phyloP scores from a whole-genome alignment of 1,140 invertebrate genomes.

The Physella acuta region DNA sequence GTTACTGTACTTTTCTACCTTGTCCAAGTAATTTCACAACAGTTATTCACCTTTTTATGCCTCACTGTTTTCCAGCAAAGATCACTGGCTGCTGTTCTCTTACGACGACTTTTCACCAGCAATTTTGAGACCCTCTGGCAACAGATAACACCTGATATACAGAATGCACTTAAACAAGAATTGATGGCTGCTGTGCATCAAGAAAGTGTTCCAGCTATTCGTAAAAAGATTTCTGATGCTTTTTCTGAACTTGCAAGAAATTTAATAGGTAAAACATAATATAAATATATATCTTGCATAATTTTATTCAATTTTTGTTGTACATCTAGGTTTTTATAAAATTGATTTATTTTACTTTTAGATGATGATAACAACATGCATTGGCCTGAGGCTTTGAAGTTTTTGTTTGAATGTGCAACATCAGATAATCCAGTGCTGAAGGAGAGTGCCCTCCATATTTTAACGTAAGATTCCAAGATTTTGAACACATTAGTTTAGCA shows the following conservation, averaged over 20 bases:
- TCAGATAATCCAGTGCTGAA: conserved; percentile 79
- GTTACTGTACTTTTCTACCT: neutral
- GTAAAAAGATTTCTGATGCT: conserved; percentile 92
- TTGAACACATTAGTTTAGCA: too few relatives aligned
- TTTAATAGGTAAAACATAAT: conserved; percentile 69
- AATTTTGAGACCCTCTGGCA: conserved; percentile 90
- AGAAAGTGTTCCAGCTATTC: conserved; percentile 71
- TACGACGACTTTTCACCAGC: conserved; percentile 83
- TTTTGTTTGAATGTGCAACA: conserved; percentile 92
- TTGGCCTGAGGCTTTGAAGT: conserved; percentile 96
- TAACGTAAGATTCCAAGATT: too few relatives aligned
- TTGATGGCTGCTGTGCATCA: conserved; percentile 78
- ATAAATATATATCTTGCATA: neutral
- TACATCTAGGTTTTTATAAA: too few relatives aligned
- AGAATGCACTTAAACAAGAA: conserved; percentile 81
- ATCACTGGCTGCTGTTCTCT: conserved; percentile 84
- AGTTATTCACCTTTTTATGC: neutral
- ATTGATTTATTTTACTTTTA: too few relatives aligned
- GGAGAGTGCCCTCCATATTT: conserved; percentile 91
- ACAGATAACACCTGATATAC: conserved; percentile 76
- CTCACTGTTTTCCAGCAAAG: conserved; percentile 63
- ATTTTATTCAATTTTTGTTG: too few relatives aligned
- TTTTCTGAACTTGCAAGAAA: conserved; percentile 91
- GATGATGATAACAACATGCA: conserved; percentile 95
- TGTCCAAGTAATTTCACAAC: neutral